A percentile compares a stretch with the other conserved stretches of the same genome.
Conservation (phyloP, 2,797 vertebrate genomes). For the Pampus argenteus region DNA sequence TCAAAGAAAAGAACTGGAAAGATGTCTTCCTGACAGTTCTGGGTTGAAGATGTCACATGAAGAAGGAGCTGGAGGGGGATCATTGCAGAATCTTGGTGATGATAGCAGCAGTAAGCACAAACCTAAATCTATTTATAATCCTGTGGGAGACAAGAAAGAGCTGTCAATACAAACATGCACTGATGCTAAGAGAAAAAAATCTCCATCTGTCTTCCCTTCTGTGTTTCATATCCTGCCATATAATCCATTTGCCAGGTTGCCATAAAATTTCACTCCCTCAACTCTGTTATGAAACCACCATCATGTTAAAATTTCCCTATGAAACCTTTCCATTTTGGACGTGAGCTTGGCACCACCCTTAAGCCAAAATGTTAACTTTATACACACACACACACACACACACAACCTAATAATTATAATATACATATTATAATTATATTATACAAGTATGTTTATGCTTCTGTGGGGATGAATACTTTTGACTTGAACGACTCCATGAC, state of each 20-base stretch:
- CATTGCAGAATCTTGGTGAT: conserved; percentile 13
- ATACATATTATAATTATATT: neutral
- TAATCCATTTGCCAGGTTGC: neutral
- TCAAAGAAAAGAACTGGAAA: conserved; percentile 15
- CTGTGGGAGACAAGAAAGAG: neutral
- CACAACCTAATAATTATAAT: neutral
- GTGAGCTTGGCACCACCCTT: too few species aligned
- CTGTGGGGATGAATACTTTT: neutral
- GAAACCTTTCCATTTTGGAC: neutral
- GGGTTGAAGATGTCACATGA: conserved; percentile 24
- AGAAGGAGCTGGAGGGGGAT: conserved; percentile 23
- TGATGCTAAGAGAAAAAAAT: conserved; percentile 3
- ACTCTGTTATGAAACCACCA: neutral
- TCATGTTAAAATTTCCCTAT: neutral
- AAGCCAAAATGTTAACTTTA: neutral
- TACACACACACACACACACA: neutral
- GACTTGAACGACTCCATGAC: neutral
- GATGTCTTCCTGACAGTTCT: conserved; percentile 5
- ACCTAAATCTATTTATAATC: conserved; percentile 3
- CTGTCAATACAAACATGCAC: conserved; percentile 1
- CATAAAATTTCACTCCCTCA: neutral
- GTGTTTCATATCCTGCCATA: conserved; percentile 5
- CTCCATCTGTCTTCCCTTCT: conserved; percentile 11
- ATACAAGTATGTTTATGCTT: neutral
- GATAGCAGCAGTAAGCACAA: conserved; percentile 45